These are phyloP conservation scores for Acheta domesticus DNA, from an alignment of 2,888 invertebrate genomes.

Conservation along the genomic window DNA sequence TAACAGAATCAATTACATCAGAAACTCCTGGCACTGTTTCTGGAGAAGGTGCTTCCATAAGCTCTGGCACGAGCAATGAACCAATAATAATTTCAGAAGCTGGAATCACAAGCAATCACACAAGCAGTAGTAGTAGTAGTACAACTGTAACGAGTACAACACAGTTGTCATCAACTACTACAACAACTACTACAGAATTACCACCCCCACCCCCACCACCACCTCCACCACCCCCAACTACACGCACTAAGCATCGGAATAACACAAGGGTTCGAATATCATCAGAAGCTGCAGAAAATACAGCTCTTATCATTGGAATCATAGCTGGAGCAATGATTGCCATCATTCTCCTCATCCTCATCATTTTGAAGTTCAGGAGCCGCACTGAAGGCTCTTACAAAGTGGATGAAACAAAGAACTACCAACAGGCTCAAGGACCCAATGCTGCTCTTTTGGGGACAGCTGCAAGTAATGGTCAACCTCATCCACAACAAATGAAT, in stretches of 20 bases:
- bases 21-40: not conserved
- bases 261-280: constrained; percentile 51
- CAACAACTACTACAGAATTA: constrained; percentile 37
- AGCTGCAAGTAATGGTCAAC: constrained; percentile 57
- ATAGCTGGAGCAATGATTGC: constrained; percentile 89
- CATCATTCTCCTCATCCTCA: constrained; percentile 82
- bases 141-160: constrained; percentile 41
- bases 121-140: constrained; percentile 40
- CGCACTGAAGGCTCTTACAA: constrained; percentile 89
- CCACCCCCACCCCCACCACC: constrained; percentile 43
- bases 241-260: constrained; percentile 44
- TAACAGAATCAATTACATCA: not conserved
- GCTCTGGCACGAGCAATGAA: constrained; percentile 18
- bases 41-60: not conserved
- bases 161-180: constrained; percentile 30
- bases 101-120: constrained; percentile 32
- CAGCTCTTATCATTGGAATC: constrained; percentile 79
- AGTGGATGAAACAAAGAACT: constrained; percentile 80
- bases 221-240: constrained; percentile 44
- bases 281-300: constrained; percentile 68
- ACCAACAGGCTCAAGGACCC: constrained; percentile 63
- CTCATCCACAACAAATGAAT: constrained; percentile 43
- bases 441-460: constrained; percentile 65
- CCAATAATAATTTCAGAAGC: constrained; percentile 19
- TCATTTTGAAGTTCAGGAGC: constrained; percentile 82